Base-by-base conservation (phyloP, 2,888 invertebrate genomes). In the Prenolepis imparis region DNA sequence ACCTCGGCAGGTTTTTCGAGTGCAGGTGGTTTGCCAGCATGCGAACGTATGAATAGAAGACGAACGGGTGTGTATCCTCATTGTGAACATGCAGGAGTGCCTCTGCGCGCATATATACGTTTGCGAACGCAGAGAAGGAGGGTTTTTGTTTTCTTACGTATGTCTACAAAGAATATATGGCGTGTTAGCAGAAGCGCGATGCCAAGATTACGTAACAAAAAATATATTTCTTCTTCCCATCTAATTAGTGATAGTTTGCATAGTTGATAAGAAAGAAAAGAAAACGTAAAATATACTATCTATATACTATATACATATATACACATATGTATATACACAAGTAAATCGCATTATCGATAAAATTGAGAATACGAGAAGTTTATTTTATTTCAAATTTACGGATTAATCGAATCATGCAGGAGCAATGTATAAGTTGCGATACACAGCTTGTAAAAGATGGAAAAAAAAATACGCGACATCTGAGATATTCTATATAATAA, bases 11-110 rank as follows among this genome's bases (percentile, higher is more conserved):
- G 85, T 83, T 85, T 86, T 86, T 86, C 80, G 70, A 83, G 72
- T 86, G 86, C 86, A 86, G 86, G 85, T 86, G 86, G 83, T 85
- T 84, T 84, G 86, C 85, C 86, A 86, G 85, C 86, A 86, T 86
- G 86, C 77, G 73, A 86, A 84, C 85, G 85, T 77, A 85, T 83
- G 84, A 86, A 84, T 86, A 86, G 86, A 78, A 86, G 84, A 82
- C 77, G 84, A 84, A 86, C 86, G 84, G 82, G 81, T 84, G 83
- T 85, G 83, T 85, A 80, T 64, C 74, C 67, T 68, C 74, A 84
- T 64, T 82, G 74, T 64, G 67, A 70, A 84, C 61, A 55, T 36
- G 67, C 48, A 74, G 48, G 15, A 64, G 24, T 44, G 55, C 36
- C 32, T 73, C 48, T 61, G 73, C 66, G 15, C 28, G 9, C 36